Base-by-base conservation (phyloP, 2,888 invertebrate genomes). In the Lordiphosa fenestrarum region DNA sequence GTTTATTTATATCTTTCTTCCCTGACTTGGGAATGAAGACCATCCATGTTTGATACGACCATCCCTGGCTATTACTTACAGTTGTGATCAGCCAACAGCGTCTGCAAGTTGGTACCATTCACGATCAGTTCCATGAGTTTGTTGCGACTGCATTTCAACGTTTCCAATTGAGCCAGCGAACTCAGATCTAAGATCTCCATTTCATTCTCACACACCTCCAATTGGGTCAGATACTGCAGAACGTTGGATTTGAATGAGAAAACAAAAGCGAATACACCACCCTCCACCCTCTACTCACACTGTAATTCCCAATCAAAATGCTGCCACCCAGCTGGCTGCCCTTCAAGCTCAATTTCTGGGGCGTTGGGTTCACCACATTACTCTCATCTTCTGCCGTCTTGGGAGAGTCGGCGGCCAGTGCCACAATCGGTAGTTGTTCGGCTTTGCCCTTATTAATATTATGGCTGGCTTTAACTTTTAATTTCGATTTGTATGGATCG, bases 241-340 rank as follows among this genome's bases (percentile, higher is more conserved):
- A 9, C 10, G 6, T 21, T 15, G n/a, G 12, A 3, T 25, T 12
- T 7, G 7, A 12, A 25, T 1, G 12, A 12, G 7, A 13, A 15
- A 10, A 3, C 10, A 44, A 2, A 12, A 13, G 21, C 19, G n/a
- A 7, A 7, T 50, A 6, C 6, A 10, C 30, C 10, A 23, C 30
- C 10, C 35, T 30, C 10, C 37, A n/a, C 4, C 21, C 10, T 40
- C 4, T 35, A 49, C 92, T 92, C 91, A 95, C 95, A 88, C 95
- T 95, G 89, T 95, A 95, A 88, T 95, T 95, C 54, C 95, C 95
- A 50, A 96, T 92, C 71, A 95, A 94, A 66, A 96, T 95, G 90
- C 94, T 95, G 55, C 95, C 95, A 88, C 95, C 95, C 25, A 95
- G 90, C 68, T 93, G 92, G 88, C 95, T 95, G 66, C 94, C 93